A percentile compares a stretch with the other conserved stretches of the same genome.
Conservation (phyloP, 1,140 invertebrate genomes). For the Drosophila takahashii region DNA sequence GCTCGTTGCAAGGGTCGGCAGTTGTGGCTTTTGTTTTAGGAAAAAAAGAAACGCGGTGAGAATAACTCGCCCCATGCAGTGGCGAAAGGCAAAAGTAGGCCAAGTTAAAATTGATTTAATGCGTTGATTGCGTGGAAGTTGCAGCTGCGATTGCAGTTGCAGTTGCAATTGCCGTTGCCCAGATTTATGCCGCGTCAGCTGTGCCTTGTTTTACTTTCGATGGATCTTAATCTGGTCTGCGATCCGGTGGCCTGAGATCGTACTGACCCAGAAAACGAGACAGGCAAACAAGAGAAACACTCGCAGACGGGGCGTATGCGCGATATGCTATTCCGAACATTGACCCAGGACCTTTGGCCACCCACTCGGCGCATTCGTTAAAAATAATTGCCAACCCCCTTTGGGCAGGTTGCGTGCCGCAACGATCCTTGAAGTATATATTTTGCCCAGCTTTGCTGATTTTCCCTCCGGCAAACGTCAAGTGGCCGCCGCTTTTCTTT, state of each 20-base stretch:
- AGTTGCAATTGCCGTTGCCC: conserved; percentile 27
- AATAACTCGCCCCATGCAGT: conserved; percentile 29
- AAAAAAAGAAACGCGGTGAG: conserved; percentile 9
- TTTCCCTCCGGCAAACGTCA: conserved; percentile 32
- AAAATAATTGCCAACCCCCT: conserved; percentile 70
- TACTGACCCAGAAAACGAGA: conserved; percentile 30
- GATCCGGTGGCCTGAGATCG: conserved; percentile 31
- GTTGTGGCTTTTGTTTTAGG: conserved; percentile 41
- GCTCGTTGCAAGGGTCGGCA: conserved; percentile 51
- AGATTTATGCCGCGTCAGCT: conserved; percentile 62
- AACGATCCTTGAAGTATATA: conserved; percentile 11
- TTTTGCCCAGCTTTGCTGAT: conserved; percentile 30
- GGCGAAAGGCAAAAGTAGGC: conserved; percentile 66
- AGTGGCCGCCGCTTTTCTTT: conserved; percentile 29
- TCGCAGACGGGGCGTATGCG: conserved; percentile 57
- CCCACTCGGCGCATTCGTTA: conserved; percentile 52
- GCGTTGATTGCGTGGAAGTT: conserved; percentile 66
- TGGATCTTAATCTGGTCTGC: conserved; percentile 52
- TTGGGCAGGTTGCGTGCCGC: too few species aligned
- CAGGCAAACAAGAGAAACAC: too few species aligned
- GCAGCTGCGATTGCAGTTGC: conserved; percentile 17
- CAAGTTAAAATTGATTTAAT: conserved; percentile 84
- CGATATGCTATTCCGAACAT: conserved; percentile 41
- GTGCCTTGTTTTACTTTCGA: conserved; percentile 55
- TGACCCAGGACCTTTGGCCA: conserved; percentile 52